Evolutionary conservation across 2,113 vertebrate genomes (phyloP).

Genomic region (pig (Sus scrofa)): DNA sequence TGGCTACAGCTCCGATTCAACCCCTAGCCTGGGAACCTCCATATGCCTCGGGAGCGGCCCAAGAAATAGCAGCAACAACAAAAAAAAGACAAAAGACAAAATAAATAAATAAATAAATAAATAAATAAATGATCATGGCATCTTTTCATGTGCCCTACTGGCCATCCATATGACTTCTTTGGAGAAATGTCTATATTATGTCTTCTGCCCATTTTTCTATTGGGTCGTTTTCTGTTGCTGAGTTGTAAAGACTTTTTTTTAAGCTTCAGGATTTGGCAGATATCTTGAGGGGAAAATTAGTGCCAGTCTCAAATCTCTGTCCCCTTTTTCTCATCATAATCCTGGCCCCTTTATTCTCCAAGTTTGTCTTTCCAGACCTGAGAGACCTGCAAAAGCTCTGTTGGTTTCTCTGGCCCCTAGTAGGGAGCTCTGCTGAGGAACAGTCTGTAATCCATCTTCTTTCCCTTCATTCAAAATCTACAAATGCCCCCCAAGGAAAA

Average conservation of each 20-base stretch:
- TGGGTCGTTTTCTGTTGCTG: not conserved
- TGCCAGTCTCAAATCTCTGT: not conserved
- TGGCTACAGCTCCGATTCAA: too few species aligned
- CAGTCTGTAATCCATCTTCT: not conserved
- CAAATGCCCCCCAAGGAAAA: not conserved
- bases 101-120: too few species aligned
- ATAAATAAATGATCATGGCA: not conserved
- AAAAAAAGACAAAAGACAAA: too few species aligned
- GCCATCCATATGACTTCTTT: not conserved
- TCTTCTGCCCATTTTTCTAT: not conserved
- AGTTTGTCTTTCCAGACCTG: conserved; percentile 9
- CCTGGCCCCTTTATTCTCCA: not conserved
- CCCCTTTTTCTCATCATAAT: not conserved
- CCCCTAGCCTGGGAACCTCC: too few species aligned
- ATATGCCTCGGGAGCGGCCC: too few species aligned
- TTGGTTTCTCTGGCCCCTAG: not conserved
- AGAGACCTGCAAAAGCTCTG: not conserved
- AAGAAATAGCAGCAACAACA: too few species aligned
- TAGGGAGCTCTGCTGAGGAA: not conserved
- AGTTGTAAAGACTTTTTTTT: not conserved
- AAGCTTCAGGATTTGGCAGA: conserved; percentile 32
- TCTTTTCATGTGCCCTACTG: not conserved
- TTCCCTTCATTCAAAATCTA: not conserved
- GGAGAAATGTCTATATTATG: not conserved
- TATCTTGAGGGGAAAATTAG: not conserved